Evolutionary conservation across 2,113 vertebrate genomes (phyloP).

Genomic region (Electrona antarctica): DNA sequence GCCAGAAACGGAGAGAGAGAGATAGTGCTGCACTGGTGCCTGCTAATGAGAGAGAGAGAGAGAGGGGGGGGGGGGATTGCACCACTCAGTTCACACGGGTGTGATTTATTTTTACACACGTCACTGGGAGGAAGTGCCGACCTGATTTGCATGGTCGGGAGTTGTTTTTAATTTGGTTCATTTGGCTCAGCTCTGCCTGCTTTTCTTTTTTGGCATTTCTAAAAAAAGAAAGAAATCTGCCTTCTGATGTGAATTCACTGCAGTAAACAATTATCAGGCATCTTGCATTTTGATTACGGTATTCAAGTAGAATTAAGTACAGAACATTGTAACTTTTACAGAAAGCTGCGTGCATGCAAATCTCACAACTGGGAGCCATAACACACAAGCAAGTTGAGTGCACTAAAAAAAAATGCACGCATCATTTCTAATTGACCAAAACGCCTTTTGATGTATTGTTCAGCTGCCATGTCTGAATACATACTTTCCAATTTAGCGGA

Average conservation of each 20-base stretch:
- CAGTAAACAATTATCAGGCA: conserved; percentile 30
- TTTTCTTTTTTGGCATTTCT: neutral
- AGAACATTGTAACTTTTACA: neutral
- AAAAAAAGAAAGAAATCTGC: conserved; percentile 4
- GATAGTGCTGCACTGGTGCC: too few species aligned
- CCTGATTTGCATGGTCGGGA: neutral
- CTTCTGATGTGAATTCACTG: conserved; percentile 13
- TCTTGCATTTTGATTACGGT: conserved; percentile 15
- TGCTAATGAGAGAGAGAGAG: too few species aligned
- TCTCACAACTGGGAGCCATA: neutral
- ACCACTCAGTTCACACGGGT: too few species aligned
- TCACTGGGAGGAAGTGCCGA: conserved; percentile 1
- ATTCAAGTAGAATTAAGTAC: neutral
- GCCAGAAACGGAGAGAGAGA: too few species aligned
- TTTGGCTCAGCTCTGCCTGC: conserved; percentile 2
- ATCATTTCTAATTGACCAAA: too few species aligned
- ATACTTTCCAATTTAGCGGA: too few species aligned
- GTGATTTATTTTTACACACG: too few species aligned
- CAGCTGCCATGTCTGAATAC: too few species aligned
- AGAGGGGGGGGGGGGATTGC: too few species aligned
- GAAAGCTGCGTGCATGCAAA: conserved; percentile 15
- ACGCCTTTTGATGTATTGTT: too few species aligned
- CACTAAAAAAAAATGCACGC: too few species aligned
- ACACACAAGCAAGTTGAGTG: too few species aligned
- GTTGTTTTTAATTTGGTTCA: conserved; percentile 8